Base-by-base conservation (phyloP, 2,113 vertebrate species). In the Andinoacara biseriatus region DNA sequence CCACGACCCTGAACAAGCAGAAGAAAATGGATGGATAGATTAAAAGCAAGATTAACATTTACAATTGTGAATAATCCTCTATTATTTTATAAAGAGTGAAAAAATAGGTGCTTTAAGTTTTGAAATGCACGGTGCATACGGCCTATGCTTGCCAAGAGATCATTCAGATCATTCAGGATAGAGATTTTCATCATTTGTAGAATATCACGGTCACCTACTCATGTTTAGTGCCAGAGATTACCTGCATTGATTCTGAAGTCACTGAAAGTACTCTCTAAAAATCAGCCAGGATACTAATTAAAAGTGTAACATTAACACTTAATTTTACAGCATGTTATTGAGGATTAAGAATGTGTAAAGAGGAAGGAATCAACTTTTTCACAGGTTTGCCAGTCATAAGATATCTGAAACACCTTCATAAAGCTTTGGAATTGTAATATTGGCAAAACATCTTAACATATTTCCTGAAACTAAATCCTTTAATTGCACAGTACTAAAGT, bases 401-500 rank as follows among this genome's bases (percentile, higher is more conserved):
- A 81, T n/a, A 75, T 38, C 43, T 31, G 26, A 10, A 13, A 60
- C 61, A 17, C n/a, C 15, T 52, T 56, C 52, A 2, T 17, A 46
- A 56, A 20, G 31, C 58, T 65, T 29, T 65, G 46, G 33, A 22
- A 75, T 49, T 80, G 58, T 7, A 65, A 26, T 63, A 60, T 58
- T 74, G 74, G 31, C 31, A 17, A 62, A 57, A 57, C 54, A 67
- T 67, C 15, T 63, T 56, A 22, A 61, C 58, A 75, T 56, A 67
- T 81, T 54, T 75, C 31, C 78, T 67, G 52, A 58, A 8, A 60
- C 33, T 15, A 56, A 46, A n/a, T 85, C 14, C 9, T 80, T 22
- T 83, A 54, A 86, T 65, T 83, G 56, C 58, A 46, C 20, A 13
- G 56, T 22, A 31, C 15, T 83, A 78, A 87, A 82, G 52, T 59